Base-by-base conservation (phyloP, 2,888 invertebrate species). In the Trachelus iudaicus region DNA sequence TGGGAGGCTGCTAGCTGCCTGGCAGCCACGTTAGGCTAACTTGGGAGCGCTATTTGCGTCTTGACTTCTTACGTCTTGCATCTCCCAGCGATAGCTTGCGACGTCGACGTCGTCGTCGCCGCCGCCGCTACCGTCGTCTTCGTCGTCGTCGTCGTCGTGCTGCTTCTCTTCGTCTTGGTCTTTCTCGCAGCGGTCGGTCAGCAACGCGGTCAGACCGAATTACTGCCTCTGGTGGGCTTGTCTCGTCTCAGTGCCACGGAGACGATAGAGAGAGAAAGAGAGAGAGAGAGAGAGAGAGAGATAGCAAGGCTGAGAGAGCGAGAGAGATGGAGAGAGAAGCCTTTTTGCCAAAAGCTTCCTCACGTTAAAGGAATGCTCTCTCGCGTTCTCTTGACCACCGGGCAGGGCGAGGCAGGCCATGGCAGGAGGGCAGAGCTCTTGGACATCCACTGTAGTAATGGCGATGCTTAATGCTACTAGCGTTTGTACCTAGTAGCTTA, bases 1-100 rank as follows among this genome's bases (percentile, higher is more conserved):
- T 81, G 31, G 31, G 71, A 71, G 71, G 56, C 56, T 56, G 56
- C 56, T 56, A 23, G 56, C 71, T 76, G 83, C 82, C 81, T 81
- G 86, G 83, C 87, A 87, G 87, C 85, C 86, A 87, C 87, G 90
- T 91, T 91, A 90, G 91, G 89, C 91, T 91, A 91, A 91, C 84
- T 91, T 91, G 89, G 90, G 91, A 88, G 88, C 88, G 90, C 91
- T 91, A 91, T 91, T 91, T 91, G 86, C 89, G 91, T 90, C 91
- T 89, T 87, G 88, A 89, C 88, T 90, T 89, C 88, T 88, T 89
- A 87, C 86, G 87, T 89, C 88, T 87, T 83, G 84, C 83, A 85
- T 79, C 80, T 81, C 76, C 78, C 80, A 78, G 81, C 80, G 56
- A 56, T 56, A 56, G 56, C 56, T 56, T 56, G 56, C 56, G 23